phyloP scores from a whole-genome alignment of 2,888 invertebrate species.

The Lingula anatina region DNA sequence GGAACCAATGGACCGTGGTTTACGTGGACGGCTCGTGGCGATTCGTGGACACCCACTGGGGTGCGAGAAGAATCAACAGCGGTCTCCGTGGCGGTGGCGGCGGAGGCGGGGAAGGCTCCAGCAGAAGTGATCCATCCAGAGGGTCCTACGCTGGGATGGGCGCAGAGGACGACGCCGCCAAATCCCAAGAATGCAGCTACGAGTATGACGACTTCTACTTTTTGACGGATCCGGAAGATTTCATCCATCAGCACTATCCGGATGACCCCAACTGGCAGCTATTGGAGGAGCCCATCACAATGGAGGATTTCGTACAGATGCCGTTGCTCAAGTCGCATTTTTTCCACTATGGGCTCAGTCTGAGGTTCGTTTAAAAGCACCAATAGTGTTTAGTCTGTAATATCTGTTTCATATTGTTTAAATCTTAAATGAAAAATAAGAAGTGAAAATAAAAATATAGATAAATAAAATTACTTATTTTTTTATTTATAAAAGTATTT shows the following conservation, averaged over 20 bases:
- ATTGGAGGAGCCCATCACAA: constrained; percentile 51
- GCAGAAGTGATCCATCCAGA: no score
- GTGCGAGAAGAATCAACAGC: constrained; percentile 73
- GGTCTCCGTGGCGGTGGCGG: constrained; percentile 8
- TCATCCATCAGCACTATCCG: constrained; percentile 50
- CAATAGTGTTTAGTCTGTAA: no score
- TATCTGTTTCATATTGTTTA: no score
- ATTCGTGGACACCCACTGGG: constrained; percentile 99
- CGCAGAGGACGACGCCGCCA: no score
- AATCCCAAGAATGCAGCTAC: no score
- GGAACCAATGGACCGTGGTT: constrained; percentile 99
- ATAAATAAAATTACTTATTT: no score
- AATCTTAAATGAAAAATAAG: no score
- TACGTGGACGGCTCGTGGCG: constrained; percentile 98
- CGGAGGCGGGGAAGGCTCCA: constrained; percentile 2
- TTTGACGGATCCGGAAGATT: constrained; percentile 49
- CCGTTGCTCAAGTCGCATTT: constrained; percentile 55
- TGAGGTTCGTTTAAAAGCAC: no score
- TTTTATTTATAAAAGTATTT: no score
- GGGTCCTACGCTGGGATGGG: no score
- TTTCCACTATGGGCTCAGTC: constrained; percentile 47
- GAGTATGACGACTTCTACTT: constrained; percentile 52
- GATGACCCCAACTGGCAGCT: constrained; percentile 53
- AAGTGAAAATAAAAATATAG: no score
- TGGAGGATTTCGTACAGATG: constrained; percentile 53